Base-by-base conservation (phyloP, 37 sponge, comb jelly and placozoan species). In the Beroe ovata region DNA sequence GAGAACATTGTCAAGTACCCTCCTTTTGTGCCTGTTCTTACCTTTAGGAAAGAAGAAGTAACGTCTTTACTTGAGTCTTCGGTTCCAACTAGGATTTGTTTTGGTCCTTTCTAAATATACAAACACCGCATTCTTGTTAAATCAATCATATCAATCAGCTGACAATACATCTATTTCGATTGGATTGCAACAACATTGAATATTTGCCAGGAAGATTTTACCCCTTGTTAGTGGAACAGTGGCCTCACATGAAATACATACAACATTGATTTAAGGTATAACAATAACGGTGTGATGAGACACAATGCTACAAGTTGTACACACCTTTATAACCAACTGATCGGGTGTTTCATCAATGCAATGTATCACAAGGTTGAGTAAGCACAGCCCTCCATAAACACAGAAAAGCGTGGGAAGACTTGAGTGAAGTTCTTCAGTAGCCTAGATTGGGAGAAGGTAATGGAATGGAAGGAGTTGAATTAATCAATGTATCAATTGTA, bases 291-390 rank as follows among this genome's bases (percentile, higher is more conserved):
- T n/a, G n/a, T n/a, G n/a, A n/a, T n/a, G n/a, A n/a, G n/a, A n/a
- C n/a, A n/a, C n/a, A n/a, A n/a, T n/a, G n/a, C n/a, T n/a, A n/a
- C n/a, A n/a, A n/a, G n/a, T 22, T 23, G 8, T n/a, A 8, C 64
- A n/a, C 34, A 71, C 71, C 71, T 71, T 71, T 29, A 6, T 33
- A 4, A 29, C 11, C 28, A 77, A 19, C 47, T 77, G 38, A 37
- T 77, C 84, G 21, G 84, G 84, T 3, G 41, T 16, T 35, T 77
- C 84, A 33, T n/a, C 22, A 21, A 77, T 42, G 21, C 47, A 32
- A 23, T 77, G 54, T 2, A 77, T 41, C n/a, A 77, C 33, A 40
- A 77, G 47, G 23, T 77, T 77, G 4, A 77, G 26, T 6, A 77
- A 41, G 41, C 35, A 33, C 38, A 77, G 8, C 16, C 47, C 47